Evolutionary conservation across 1,140 invertebrate species (phyloP), one percentile per base, ranked within the genome.

Genomic region (Cheumatopsyche charites): DNA sequence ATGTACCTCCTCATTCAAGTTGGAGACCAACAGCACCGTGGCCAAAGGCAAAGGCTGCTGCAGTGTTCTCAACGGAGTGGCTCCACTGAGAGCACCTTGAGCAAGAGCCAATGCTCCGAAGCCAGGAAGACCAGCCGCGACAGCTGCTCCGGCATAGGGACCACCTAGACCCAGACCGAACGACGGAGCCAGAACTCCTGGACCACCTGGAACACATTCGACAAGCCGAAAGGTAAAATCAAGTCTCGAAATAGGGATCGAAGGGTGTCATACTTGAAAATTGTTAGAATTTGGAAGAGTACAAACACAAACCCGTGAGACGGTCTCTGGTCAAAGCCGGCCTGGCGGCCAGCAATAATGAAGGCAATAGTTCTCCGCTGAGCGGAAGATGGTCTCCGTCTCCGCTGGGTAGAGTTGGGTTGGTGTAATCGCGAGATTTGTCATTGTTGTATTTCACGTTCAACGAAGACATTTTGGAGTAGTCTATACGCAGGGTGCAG

Each of bases 401-500:
- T 21, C 98, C 97, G 52, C 94, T 94, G 0, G 97, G 97, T 79
- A 99, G 88, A 78, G 90, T 93, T 23, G 97, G 97, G 84, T 99
- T 99, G 73, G 97, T 99, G 86, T 97, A 99, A 84, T 99, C 98
- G 58, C 98, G 87, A 63, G 94, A 97, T 85, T 99, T 99, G 86
- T 99, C 98, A 85, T 99, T 99, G 87, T 99, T 99, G 87, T 97
- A 99, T 82, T 98, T 98, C 41, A 99, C 97, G 84, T 99, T 99
- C 73, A 99, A 87, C 72, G 93, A 96, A 72, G 93, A 92, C 88
- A 99, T 90, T 85, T 99, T 99, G 76, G 95, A 98, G 87, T 97
- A 99, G 84, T 99, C 98, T 78, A 99, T 98, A 80, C 96, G 93
- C 77, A 99, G 86, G n/a, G 96, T 98, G 87, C 97, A 98, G 86